A percentile compares a stretch with the other conserved stretches of the same genome.
phyloP scores from a whole-genome alignment of 2,888 invertebrate genomes.

The Zygaena filipendulae region DNA sequence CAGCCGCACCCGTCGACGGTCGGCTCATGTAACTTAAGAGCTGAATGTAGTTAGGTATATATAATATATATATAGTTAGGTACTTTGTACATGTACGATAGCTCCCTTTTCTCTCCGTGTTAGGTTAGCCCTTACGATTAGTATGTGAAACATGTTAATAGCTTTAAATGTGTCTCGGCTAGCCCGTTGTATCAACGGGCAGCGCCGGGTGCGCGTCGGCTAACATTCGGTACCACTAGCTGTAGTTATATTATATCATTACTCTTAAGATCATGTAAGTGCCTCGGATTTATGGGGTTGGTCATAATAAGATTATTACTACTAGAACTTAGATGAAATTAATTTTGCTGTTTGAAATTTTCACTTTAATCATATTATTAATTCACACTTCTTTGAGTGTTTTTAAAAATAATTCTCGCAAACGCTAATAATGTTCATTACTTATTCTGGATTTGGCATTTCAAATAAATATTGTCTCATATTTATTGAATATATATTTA shows the following conservation, averaged over 20 bases:
- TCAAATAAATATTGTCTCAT: no score
- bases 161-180: slow-evolving; percentile 65
- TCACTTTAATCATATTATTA: no score
- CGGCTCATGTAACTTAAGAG: slow-evolving; percentile 54
- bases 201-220: no score
- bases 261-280: slow-evolving; percentile 64
- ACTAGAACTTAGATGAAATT: no score
- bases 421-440: no score
- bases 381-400: no score
- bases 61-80: slow-evolving; percentile 35
- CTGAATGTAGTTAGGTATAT: slow-evolving; percentile 49
- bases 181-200: slow-evolving; percentile 66
- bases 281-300: slow-evolving; percentile 60
- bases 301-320: no score
- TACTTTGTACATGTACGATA: slow-evolving; percentile 57
- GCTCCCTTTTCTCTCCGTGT: slow-evolving; percentile 60
- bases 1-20: slow-evolving; percentile 54
- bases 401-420: no score
- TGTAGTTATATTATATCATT: slow-evolving; percentile 60
- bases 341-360: no score
- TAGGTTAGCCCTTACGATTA: slow-evolving; percentile 55
- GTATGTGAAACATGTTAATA: slow-evolving; percentile 66
- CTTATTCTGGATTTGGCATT: no score
- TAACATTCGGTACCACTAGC: slow-evolving; percentile 56
- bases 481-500: no score